These are phyloP conservation scores for Tangara arthus DNA, from an alignment of 2,797 vertebrate species.

Conservation along the genomic window DNA sequence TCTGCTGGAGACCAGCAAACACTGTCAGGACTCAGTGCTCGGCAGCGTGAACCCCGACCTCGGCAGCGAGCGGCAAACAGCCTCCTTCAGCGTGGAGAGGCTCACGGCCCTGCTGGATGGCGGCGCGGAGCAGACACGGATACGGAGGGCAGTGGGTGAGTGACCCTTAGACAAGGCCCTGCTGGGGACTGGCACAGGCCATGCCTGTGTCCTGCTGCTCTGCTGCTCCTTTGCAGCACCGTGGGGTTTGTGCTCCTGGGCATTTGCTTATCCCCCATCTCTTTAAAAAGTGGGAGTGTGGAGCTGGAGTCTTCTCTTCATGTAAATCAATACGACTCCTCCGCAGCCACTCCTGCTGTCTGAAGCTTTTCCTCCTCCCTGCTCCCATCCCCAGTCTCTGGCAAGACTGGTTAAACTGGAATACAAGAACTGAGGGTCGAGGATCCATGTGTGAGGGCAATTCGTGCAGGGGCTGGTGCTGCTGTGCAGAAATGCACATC, in stretches of 20 bases:
- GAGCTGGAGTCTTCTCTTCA: not conserved
- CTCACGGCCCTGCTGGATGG: conserved; percentile 71
- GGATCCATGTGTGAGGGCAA: not conserved
- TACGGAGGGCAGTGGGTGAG: conserved; percentile 75
- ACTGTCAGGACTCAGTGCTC: not conserved
- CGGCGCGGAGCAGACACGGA: conserved; percentile 22
- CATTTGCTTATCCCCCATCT: not conserved
- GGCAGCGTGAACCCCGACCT: conserved; percentile 70
- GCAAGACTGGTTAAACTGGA: not conserved
- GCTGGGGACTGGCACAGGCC: not conserved
- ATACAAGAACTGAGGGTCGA: not conserved
- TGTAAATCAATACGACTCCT: not conserved
- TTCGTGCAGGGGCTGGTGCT: accelerated
- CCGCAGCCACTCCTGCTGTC: not conserved
- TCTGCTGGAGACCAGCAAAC: conserved; percentile 5
- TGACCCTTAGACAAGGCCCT: not conserved
- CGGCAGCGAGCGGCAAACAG: conserved; percentile 46
- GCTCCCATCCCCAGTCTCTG: not conserved
- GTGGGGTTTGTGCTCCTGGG: not conserved
- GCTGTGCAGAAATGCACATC: not conserved
- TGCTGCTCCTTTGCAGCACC: not conserved
- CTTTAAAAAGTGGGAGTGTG: not conserved
- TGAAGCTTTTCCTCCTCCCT: not conserved
- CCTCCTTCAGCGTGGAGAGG: conserved; percentile 69
- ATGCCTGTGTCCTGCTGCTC: accelerated